Percentiles rank a stretch among this genome's conserved stretches.
Conservation (phyloP, 2,888 invertebrate genomes). For the Congeria kusceri region DNA sequence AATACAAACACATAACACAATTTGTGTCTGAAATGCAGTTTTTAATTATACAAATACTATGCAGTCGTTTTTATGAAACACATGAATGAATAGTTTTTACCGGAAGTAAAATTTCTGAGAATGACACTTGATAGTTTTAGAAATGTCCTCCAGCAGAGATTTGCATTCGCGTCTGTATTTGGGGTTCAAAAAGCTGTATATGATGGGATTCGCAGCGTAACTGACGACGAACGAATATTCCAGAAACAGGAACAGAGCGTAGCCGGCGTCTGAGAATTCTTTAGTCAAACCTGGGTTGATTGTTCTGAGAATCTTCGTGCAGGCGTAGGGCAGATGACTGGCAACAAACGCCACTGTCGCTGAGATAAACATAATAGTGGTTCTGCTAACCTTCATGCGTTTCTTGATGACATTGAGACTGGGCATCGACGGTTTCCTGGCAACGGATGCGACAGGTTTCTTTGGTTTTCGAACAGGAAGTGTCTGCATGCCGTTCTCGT, state of each 20-base stretch:
- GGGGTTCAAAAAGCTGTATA: conserved; percentile 61
- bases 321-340: conserved; percentile 56
- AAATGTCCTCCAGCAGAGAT: conserved; percentile 26
- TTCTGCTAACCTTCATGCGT: conserved; percentile 50
- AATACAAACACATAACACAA: no score
- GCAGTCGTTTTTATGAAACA: no score
- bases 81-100: not conserved
- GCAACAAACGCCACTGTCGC: conserved; percentile 56
- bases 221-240: conserved; percentile 55
- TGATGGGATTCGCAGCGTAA: conserved; percentile 57
- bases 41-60: no score
- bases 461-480: conserved; percentile 42
- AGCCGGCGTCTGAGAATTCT: conserved; percentile 25
- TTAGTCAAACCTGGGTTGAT: conserved; percentile 16
- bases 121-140: conserved; percentile 36
- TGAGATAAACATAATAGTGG: conserved; percentile 61
- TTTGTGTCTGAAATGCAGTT: no score
- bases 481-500: conserved; percentile 46
- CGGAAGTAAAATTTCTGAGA: conserved; percentile 31
- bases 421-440: conserved; percentile 34
- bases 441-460: conserved; percentile 15
- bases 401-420: conserved; percentile 24
- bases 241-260: conserved; percentile 39
- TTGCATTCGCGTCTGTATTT: conserved; percentile 55
- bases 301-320: conserved; percentile 33